Evolutionary conservation across 2,113 vertebrate species (phyloP).

Genomic region (Diadophis punctatus): DNA sequence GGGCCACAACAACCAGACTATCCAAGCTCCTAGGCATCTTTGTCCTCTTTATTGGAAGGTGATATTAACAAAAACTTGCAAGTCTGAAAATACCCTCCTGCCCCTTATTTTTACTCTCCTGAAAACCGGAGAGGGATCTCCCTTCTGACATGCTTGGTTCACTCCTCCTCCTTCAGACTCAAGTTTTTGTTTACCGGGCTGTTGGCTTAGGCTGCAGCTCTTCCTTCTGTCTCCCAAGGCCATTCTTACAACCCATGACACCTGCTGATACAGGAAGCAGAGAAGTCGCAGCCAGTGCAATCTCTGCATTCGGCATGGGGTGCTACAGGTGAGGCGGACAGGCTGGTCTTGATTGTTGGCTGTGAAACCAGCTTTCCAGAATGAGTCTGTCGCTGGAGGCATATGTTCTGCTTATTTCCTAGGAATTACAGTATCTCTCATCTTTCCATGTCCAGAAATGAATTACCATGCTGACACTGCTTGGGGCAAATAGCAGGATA

Average conservation of each 20-base stretch:
- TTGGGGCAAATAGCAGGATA: neutral
- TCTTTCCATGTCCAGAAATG: neutral
- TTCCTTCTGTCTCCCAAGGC: neutral
- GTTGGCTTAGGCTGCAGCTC: neutral
- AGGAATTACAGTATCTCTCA: neutral
- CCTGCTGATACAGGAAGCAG: neutral
- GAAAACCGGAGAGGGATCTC: neutral
- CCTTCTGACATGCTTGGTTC: neutral
- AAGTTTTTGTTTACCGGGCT: neutral
- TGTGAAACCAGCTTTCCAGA: neutral
- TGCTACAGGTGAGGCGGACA: neutral
- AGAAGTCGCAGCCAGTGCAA: no score
- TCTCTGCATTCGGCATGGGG: neutral
- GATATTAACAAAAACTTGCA: no score
- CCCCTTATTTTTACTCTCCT: neutral
- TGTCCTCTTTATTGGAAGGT: no score
- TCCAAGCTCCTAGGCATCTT: no score
- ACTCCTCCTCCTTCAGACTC: neutral
- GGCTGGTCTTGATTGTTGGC: neutral
- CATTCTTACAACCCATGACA: neutral
- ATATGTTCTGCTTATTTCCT: neutral
- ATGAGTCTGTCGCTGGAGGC: neutral
- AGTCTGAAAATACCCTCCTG: no score
- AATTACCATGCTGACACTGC: neutral
- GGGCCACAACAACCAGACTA: no score